Percentiles rank a stretch among this genome's conserved stretches.
Evolutionary conservation across 2,113 vertebrate genomes (phyloP).

Genomic region (Microcebus lehilahytsara): DNA sequence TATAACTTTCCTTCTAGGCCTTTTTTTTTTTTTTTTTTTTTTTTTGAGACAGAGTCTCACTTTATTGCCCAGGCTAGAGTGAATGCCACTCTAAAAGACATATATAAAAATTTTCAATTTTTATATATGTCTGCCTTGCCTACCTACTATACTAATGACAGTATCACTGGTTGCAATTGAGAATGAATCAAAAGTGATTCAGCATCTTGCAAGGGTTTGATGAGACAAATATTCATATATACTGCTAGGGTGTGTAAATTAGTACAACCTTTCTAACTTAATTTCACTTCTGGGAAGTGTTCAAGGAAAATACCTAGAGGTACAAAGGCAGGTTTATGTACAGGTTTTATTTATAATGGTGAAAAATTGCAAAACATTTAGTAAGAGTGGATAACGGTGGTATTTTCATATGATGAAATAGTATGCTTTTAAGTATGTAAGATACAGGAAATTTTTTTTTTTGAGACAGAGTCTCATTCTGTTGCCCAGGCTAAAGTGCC

Average conservation of each 20-base stretch:
- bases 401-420: neutral
- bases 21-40: neutral
- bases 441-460: neutral
- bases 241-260: neutral
- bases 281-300: neutral
- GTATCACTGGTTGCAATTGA: neutral
- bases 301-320: constrained; percentile 25
- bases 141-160: neutral
- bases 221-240: neutral
- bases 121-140: neutral
- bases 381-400: neutral
- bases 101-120: neutral
- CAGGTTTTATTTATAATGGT: neutral
- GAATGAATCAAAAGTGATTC: constrained; percentile 53
- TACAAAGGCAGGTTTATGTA: neutral
- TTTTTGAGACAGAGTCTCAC: no score
- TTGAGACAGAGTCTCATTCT: no score
- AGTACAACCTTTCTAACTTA: constrained; percentile 12
- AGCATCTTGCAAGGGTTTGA: constrained; percentile 35
- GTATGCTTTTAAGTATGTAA: neutral
- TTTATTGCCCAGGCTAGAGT: no score
- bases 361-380: neutral
- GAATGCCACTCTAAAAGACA: no score
- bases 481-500: no score
- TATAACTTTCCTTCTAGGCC: neutral